These are phyloP conservation scores for Allolobophora icterica DNA, from an alignment of 2,888 invertebrate genomes.

Conservation along the genomic window DNA sequence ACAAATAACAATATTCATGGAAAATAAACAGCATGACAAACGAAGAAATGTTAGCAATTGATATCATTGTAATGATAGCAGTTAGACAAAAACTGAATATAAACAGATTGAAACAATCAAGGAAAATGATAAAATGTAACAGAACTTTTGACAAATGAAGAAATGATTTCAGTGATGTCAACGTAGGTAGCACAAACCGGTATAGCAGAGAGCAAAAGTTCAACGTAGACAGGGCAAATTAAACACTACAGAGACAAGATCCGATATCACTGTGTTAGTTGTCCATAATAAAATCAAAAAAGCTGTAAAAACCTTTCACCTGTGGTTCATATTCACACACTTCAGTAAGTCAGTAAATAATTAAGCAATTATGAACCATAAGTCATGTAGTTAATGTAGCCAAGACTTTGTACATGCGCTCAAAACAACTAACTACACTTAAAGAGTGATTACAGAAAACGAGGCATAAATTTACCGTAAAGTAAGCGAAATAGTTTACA, in stretches of 20 bases:
- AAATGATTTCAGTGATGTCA: not conserved
- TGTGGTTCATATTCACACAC: not conserved
- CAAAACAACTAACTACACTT: conserved; percentile 1
- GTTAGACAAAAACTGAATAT: not conserved
- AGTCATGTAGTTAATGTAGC: not conserved
- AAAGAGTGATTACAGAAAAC: not conserved
- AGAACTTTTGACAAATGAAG: not conserved
- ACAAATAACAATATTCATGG: not conserved
- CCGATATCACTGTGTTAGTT: too few species aligned
- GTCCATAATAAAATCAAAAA: not conserved
- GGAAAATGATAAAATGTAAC: too few species aligned
- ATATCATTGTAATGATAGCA: not conserved
- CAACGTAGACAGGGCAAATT: not conserved
- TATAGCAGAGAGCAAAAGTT: not conserved
- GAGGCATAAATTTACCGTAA: not conserved
- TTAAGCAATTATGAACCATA: not conserved
- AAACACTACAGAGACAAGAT: too few species aligned
- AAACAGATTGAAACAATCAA: not conserved
- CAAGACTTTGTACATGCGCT: not conserved
- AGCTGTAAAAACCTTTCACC: not conserved
- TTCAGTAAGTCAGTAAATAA: not conserved
- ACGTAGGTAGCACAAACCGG: too few species aligned
- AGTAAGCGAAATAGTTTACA: not conserved
- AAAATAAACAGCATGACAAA: not conserved
- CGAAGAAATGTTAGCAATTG: not conserved